Base-by-base conservation (phyloP, 2,797 vertebrate genomes). In the Chanos chanos region DNA sequence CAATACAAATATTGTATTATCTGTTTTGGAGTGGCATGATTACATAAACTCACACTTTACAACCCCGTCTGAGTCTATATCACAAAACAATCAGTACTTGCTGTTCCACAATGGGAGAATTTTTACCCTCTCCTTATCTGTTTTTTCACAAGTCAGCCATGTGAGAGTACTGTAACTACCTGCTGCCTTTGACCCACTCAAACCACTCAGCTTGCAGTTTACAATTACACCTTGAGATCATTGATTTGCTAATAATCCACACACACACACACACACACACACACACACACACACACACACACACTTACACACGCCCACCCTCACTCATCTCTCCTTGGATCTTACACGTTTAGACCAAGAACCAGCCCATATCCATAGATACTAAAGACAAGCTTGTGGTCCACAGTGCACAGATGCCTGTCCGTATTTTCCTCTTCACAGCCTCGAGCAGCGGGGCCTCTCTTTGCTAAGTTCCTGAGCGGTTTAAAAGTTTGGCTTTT, bases 391-490 rank as follows among this genome's bases (percentile, higher is more conserved):
- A n/a, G n/a, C n/a, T n/a, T n/a, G n/a, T n/a, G n/a, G n/a, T n/a
- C n/a, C n/a, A n/a, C n/a, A n/a, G n/a, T n/a, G n/a, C n/a, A n/a
- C n/a, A n/a, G n/a, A n/a, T n/a, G n/a, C n/a, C n/a, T n/a, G n/a
- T n/a, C n/a, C n/a, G n/a, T n/a, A n/a, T n/a, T n/a, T n/a, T n/a
- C n/a, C 54, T 12, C 45, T 12, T 43, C 49, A 44, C 60, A n/a
- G 22, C 13, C 25, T 45, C 15, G 28, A 37, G 31, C n/a, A 70
- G 64, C 27, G 57, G 62, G 67, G 37, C 68, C 66, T 66, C 59
- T n/a, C 47, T 64, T 69, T 58, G 52, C 57, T 79, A 54, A 77
- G 70, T 50, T 71, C 47, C 68, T 37, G 36, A 76, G 76, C 65
- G 58, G 68, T 72, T 73, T 64, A 57, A 58, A 22, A 53, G 36